These are phyloP conservation scores for Cinclus mexicanus DNA, from an alignment of 2,113 vertebrate species.

Conservation along the genomic window DNA sequence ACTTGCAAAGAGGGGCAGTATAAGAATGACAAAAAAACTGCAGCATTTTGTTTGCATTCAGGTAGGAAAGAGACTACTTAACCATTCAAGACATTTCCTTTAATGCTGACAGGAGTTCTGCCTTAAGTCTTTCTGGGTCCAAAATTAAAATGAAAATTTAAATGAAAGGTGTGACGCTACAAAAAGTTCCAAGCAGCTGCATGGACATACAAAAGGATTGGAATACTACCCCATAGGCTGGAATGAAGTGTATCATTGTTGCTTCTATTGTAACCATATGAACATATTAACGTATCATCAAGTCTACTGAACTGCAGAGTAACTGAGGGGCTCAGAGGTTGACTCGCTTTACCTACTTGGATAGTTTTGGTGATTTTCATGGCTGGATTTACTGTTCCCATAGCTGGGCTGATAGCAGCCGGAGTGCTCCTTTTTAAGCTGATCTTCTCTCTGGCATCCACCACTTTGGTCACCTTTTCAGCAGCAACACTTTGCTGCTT, in stretches of 20 bases:
- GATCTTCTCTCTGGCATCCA: conserved; percentile 92
- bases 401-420: conserved; percentile 61
- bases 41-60: not conserved
- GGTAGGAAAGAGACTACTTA: not conserved
- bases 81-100: not conserved
- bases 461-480: conserved; percentile 80
- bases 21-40: not conserved
- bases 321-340: not conserved
- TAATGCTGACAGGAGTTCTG: not conserved
- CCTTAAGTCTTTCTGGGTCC: not conserved
- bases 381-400: conserved; percentile 71
- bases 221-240: not conserved
- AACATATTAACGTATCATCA: not conserved
- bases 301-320: not conserved
- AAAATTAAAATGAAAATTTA: not conserved
- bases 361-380: conserved; percentile 97
- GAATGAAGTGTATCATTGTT: not conserved
- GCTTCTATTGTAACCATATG: not conserved
- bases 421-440: conserved; percentile 88
- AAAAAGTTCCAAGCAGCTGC: not conserved
- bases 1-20: not conserved
- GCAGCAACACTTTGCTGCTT: conserved; percentile 79
- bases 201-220: not conserved
- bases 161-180: not conserved
- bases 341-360: conserved; percentile 79